Conservation (phyloP, 2,113 vertebrate genomes). For the Turdus rufiventris region DNA sequence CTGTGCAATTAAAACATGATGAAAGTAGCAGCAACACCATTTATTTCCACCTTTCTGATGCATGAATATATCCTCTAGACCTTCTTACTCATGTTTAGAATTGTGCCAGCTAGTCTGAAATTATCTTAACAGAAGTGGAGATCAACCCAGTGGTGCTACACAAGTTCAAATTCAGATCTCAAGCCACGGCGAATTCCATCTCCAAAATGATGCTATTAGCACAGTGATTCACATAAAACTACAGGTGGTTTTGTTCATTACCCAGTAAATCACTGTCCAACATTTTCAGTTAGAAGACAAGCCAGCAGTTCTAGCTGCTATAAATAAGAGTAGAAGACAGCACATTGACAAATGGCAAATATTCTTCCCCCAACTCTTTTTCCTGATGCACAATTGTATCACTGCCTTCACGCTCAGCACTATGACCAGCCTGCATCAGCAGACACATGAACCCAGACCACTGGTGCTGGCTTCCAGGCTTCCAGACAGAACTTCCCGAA, state of each 20-base stretch:
- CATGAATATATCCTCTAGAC: background rate
- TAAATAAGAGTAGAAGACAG: background rate
- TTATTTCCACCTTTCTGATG: background rate
- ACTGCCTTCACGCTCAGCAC: background rate
- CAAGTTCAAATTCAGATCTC: background rate
- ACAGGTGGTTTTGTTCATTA: background rate
- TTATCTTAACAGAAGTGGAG: background rate
- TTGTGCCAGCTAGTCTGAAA: background rate
- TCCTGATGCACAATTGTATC: background rate
- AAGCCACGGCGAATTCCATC: background rate
- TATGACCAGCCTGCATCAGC: background rate
- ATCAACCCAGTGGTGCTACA: background rate
- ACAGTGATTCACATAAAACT: background rate
- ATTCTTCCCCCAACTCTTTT: background rate
- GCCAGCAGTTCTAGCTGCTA: background rate
- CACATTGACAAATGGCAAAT: background rate
- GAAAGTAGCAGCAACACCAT: background rate
- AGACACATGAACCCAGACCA: background rate
- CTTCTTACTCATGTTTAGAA: background rate
- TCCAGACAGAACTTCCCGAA: background rate
- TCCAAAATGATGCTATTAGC: background rate
- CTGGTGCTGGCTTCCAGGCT: background rate
- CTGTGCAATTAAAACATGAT: background rate
- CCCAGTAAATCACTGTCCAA: background rate
- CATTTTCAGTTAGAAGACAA: background rate